Base-by-base conservation (phyloP, 1,140 invertebrate species). In the Ostrea denselamellosa region DNA sequence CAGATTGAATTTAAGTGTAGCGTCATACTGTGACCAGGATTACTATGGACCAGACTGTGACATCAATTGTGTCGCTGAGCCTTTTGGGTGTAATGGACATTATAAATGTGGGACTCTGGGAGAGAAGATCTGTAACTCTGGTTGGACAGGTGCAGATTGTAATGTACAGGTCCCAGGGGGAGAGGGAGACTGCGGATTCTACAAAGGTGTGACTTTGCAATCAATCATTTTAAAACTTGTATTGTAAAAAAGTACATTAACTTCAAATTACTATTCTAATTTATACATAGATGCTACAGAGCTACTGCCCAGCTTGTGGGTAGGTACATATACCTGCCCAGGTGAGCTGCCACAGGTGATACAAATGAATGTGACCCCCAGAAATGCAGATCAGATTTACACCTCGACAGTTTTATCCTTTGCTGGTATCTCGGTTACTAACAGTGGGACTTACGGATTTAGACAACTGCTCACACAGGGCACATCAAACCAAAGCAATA, bases 21-120 rank as follows among this genome's bases (percentile, higher is more conserved):
- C 65, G 4, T 90, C 90, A 12, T 88, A 86, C 34, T 99, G 98
- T 95, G 96, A 97, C 88, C 95, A 96, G 0, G 96, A 98, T 93
- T 99, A 98, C 95, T 99, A 98, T 94, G 98, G 98, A 8, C 96
- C 97, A 81, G 97, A 97, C 68, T 99, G 98, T 95, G 97, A 97
- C 89, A 97, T 97, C 86, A 95, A 98, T 77, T 99, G 98, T 95
- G 96, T 97, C 85, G 97, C 98, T 0, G 96, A 98, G 22, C 97
- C 98, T 93, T 98, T 98, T 77, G 68, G 68, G 95, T 96, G 96
- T 90, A 98, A 98, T 93, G 98, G 98, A 0, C 98, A 99, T 95
- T 99, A 98, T 95, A 97, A 96, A 90, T 99, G 98, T 95, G 88
- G 92, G 58, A 86, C 85, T 28, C 96, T 96, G 3, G 98, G 98